These are phyloP conservation scores for Pristionchus arcanus DNA, from an alignment of 2,888 invertebrate species.

Conservation along the genomic window DNA sequence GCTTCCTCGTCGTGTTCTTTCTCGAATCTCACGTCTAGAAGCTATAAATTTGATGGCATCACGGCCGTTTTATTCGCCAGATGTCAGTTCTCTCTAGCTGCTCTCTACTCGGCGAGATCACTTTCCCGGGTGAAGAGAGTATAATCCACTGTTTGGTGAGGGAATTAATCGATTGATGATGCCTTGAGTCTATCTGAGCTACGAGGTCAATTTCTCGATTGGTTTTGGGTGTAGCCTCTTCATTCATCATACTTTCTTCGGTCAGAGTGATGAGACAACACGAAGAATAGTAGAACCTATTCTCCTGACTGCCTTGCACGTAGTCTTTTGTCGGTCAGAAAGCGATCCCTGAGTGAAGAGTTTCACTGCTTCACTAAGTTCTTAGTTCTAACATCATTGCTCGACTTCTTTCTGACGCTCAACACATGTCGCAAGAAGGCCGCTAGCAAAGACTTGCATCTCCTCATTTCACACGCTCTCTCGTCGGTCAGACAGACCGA, in stretches of 20 bases:
- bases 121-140: not conserved
- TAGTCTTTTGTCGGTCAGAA: not conserved
- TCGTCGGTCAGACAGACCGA: not conserved
- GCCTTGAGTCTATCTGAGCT: not conserved
- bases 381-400: conserved; percentile 13
- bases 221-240: no score
- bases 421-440: conserved; percentile 21
- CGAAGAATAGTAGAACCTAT: no score
- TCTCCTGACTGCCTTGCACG: no score
- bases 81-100: conserved; percentile 5
- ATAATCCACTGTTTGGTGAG: not conserved
- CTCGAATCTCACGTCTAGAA: not conserved
- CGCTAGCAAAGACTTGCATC: not conserved
- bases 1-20: no score
- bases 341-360: no score
- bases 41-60: no score
- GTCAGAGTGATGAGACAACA: no score
- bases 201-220: not conserved
- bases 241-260: no score
- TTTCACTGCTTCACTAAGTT: not conserved
- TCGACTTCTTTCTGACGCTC: not conserved
- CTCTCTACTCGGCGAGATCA: not conserved
- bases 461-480: not conserved
- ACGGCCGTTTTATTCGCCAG: not conserved
- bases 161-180: not conserved